These are phyloP conservation scores for Hephaestus fuliginosus DNA, from an alignment of 2,797 vertebrate species.

Conservation along the genomic window DNA sequence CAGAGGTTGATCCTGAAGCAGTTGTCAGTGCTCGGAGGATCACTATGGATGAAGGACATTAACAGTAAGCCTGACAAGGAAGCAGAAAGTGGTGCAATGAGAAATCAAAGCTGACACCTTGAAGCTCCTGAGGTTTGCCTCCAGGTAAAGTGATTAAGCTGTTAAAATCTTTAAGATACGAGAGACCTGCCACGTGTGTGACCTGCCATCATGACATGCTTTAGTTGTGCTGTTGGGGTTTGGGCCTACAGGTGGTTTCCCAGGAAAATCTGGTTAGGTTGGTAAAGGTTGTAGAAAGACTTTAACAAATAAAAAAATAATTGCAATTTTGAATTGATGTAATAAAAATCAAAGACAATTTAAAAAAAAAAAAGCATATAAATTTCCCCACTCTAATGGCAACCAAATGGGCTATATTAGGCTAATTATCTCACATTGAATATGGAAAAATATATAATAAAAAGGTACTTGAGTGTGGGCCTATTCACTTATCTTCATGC, in stretches of 20 bases:
- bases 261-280: neutral
- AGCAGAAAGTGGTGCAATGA: conserved; percentile 40
- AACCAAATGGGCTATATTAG: neutral
- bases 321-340: neutral
- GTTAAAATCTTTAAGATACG: conserved; percentile 33
- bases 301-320: too few relatives aligned
- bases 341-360: neutral
- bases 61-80: conserved; percentile 39
- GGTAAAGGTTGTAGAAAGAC: neutral
- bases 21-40: conserved; percentile 37
- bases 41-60: conserved; percentile 59
- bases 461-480: neutral
- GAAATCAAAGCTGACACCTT: conserved; percentile 67
- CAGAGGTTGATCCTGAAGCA: conserved; percentile 46
- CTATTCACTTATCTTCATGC: neutral
- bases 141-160: conserved; percentile 49
- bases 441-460: neutral
- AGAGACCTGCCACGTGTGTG: conserved; percentile 36
- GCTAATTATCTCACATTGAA: neutral
- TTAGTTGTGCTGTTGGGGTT: neutral
- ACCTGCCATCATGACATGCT: neutral
- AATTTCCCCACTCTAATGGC: neutral
- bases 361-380: neutral
- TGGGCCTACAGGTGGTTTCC: neutral
- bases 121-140: conserved; percentile 49